Evolutionary conservation across 2,113 vertebrate genomes (phyloP).

Genomic region (Barnardius zonarius): DNA sequence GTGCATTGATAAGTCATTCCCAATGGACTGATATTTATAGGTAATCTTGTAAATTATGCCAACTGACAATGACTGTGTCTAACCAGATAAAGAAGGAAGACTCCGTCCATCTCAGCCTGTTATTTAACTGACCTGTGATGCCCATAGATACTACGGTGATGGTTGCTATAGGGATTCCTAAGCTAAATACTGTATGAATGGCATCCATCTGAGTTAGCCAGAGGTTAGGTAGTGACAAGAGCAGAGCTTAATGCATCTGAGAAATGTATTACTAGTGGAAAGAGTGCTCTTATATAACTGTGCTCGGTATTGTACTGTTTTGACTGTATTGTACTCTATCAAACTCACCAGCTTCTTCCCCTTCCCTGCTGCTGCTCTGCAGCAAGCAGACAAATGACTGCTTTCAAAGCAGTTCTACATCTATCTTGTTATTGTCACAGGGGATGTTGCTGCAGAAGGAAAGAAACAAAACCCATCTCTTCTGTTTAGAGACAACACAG

Average conservation of each 20-base stretch:
- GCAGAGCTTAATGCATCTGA: conserved; percentile 18
- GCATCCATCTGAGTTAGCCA: conserved; percentile 42
- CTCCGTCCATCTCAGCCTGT: not conserved
- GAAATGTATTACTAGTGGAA: conserved; percentile 21
- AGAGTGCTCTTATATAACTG: not conserved
- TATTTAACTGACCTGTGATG: not conserved
- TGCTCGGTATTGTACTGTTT: conserved; percentile 17
- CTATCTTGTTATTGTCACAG: not conserved
- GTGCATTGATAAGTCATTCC: not conserved
- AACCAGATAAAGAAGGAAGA: not conserved
- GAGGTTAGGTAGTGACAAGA: not conserved
- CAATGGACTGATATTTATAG: not conserved
- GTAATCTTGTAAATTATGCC: not conserved
- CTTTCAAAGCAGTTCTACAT: not conserved
- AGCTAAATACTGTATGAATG: conserved; percentile 13
- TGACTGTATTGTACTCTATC: conserved; percentile 1
- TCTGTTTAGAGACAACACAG: conserved; percentile 4
- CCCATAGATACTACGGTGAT: not conserved
- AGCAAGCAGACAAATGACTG: conserved; percentile 32
- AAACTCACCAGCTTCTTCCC: not conserved
- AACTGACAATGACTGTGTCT: not conserved
- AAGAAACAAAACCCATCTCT: conserved; percentile 22
- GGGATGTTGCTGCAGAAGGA: not conserved
- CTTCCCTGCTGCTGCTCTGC: conserved; percentile 26
- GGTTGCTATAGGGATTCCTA: conserved; percentile 48